These are phyloP conservation scores for Loriculus beryllinus DNA, from an alignment of 2,797 vertebrate species.

Conservation along the genomic window DNA sequence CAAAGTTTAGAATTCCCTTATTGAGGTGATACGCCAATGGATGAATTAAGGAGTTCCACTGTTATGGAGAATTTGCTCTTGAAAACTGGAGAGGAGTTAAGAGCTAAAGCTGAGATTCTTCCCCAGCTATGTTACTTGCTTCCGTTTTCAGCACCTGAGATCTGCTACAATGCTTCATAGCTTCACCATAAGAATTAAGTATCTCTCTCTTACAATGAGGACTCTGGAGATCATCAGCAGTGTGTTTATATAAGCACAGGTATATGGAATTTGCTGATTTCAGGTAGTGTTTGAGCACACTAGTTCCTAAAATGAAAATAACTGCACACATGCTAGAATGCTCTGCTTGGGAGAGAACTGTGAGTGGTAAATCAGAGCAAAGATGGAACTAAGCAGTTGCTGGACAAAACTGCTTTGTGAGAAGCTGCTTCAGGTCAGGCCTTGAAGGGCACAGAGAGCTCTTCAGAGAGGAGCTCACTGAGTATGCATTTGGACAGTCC, in stretches of 20 bases:
- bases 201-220: not conserved
- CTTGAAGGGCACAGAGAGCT: not conserved
- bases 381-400: not conserved
- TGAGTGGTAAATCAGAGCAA: not conserved
- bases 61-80: not conserved
- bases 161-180: not conserved
- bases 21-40: not conserved
- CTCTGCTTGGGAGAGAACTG: not conserved
- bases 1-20: not conserved
- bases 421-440: not conserved
- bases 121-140: not conserved
- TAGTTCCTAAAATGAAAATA: not conserved
- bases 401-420: not conserved
- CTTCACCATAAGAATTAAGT: not conserved
- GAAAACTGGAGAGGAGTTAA: not conserved
- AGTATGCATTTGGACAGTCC: not conserved
- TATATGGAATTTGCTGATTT: not conserved
- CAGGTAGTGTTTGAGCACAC: not conserved
- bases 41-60: not conserved
- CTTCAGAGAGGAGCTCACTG: not conserved
- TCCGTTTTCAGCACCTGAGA: not conserved
- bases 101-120: not conserved
- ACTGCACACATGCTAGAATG: not conserved
- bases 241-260: not conserved
- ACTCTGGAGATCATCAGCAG: not conserved